These are phyloP conservation scores for Chelonia mydas DNA, from an alignment of 2,797 vertebrate genomes.

Conservation along the genomic window DNA sequence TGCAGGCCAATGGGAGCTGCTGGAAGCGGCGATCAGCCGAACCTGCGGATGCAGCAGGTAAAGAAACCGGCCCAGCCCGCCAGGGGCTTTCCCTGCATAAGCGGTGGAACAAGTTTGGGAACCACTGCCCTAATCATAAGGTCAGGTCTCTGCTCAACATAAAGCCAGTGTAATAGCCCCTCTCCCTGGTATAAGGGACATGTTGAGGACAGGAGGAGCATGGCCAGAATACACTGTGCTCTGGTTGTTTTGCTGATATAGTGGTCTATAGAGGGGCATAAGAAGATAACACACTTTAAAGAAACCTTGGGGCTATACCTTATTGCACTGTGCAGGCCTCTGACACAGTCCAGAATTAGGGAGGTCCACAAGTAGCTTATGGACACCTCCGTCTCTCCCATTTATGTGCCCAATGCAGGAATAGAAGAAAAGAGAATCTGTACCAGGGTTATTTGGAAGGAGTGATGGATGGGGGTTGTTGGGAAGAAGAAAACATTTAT, in stretches of 20 bases:
- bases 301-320: neutral
- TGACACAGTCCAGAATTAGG: neutral
- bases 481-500: conserved; percentile 18
- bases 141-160: neutral
- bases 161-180: neutral
- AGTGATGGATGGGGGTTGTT: neutral
- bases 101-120: too few species aligned
- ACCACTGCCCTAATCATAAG: neutral
- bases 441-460: neutral
- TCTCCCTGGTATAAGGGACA: fast-evolving
- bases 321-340: neutral
- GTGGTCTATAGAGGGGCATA: fast-evolving
- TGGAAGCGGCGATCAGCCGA: too few species aligned
- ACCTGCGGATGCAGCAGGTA: too few species aligned
- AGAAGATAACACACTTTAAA: neutral
- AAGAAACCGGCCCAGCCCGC: too few species aligned
- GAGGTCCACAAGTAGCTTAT: neutral
- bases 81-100: too few species aligned
- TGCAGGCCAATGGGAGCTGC: too few species aligned
- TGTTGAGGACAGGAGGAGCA: neutral
- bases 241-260: neutral
- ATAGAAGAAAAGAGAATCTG: neutral
- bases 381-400: neutral
- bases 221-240: fast-evolving
- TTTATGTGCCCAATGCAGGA: neutral